Base-by-base conservation (phyloP, 2,113 vertebrate species). In the Trachemys scripta region DNA sequence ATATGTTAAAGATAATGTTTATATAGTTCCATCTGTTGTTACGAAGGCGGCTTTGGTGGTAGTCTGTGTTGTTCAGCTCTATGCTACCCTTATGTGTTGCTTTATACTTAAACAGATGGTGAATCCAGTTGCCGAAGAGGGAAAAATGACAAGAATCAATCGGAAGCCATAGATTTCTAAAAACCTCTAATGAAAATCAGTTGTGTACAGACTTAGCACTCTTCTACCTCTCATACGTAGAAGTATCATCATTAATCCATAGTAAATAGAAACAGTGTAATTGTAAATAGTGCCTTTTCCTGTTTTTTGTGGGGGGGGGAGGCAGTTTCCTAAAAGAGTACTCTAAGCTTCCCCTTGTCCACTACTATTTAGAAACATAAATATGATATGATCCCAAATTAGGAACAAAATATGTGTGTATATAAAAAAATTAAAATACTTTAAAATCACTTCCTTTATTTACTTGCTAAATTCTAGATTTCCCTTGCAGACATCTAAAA, bases 41-140 rank as follows among this genome's bases (percentile, higher is more conserved):
- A 82, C 87, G 50, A 84, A 84, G 86, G 22, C 65, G 91, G 42
- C 45, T 83, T 94, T 84, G 84, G 50, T 84, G 53, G 87, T 76
- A 80, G 27, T 92, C 87, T 94, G 54, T 50, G 85, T 94, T 90
- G 90, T 83, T 50, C 75, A 88, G 82, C 59, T 92, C 84, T 83
- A 1, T 76, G 53, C 80, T 90, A 59, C 35, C 85, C 84, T 93
- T 90, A 69, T 90, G 84, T 92, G 94, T 85, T 90, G 49, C 92
- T 98, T 93, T 96, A 50, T 91, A 87, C 84, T 90, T 88, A 88
- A 97, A 92, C 97, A 98, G 97, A 97, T 97, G 97, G 96, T 94
- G 84, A 93, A 92, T 95, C 90, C 88, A 88, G 91, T 97, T 96
- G 88, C 89, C 90, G 72, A 84, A 56, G 81, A 59, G 24, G 81